Evolutionary conservation across 2,888 invertebrate species (phyloP), one percentile per base, ranked within the genome.

Genomic region (Bellardia bayeri): DNA sequence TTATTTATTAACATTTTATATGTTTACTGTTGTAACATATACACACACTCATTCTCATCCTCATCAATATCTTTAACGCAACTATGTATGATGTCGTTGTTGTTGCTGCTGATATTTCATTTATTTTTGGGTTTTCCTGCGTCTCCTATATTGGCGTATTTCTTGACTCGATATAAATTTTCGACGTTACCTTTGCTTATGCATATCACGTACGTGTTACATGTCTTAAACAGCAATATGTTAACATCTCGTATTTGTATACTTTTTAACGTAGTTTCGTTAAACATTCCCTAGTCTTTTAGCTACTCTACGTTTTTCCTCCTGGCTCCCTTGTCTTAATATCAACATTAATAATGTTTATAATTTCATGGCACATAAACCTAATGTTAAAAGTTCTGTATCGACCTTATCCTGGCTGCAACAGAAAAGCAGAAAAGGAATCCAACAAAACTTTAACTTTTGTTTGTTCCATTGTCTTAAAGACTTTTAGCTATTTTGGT

Each of bases 351-450:
- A 87, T 87, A 82, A 82, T 87, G 85, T 82, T 84, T 78, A 81
- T 78, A 78, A 87, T 85, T 87, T 87, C 87, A 87, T 87, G 87
- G 74, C 81, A 87, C 78, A 87, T 87, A 87, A 87, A 87, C 85
- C 78, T 78, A 82, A 82, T 84, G 61, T 78, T 78, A 45, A 61
- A 78, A 72, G 40, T 75, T 61, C 61, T 49, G 11, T 61, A 74
- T 74, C 69, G 63, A 72, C 56, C 69, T 74, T 69, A 75, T 75
- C 75, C 83, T 82, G 66, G 9, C 23, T 23, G 23, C 23, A 23
- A 23, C 23, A 23, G 23, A 51, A 71, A 63, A 23, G 1, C 33
- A 16, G 40, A 72, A 68, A 75, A 74, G 42, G 30, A 33, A 63
- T 58, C 78, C 33, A 56, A 64, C 51, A 58, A 63, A 74, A 69